Evolutionary conservation across 2,888 invertebrate genomes (phyloP).

Genomic region (Scrobipalpa atriplicella): DNA sequence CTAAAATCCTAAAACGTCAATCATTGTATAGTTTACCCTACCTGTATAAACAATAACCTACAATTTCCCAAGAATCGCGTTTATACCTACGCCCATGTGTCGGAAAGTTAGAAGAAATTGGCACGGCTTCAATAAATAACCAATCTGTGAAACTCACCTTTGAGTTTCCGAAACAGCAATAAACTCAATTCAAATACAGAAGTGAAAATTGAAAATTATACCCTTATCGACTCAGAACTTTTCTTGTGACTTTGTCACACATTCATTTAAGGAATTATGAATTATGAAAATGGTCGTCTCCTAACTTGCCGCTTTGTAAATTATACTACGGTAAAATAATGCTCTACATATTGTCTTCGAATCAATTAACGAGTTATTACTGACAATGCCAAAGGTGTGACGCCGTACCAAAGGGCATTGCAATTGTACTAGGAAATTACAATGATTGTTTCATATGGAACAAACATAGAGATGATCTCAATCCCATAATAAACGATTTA

Average conservation of each 20-base stretch:
- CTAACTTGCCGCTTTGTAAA: no score
- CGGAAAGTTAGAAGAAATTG: constrained; percentile 50
- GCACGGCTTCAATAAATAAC: constrained; percentile 53
- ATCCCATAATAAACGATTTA: background rate
- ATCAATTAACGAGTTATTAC: background rate
- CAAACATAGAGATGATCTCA: constrained; percentile 12
- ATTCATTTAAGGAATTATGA: no score
- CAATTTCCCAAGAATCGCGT: constrained; percentile 43
- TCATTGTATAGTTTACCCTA: constrained; percentile 26
- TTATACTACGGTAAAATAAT: no score
- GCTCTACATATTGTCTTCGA: no score
- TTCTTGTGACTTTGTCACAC: no score
- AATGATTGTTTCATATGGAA: background rate
- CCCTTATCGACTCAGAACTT: no score
- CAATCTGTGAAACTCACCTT: background rate
- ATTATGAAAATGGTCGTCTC: no score
- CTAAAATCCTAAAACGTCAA: no score
- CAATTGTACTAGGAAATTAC: background rate
- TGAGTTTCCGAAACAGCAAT: background rate
- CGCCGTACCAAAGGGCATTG: background rate
- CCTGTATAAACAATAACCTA: constrained; percentile 47
- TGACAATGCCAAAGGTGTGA: background rate
- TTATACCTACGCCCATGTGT: constrained; percentile 37
- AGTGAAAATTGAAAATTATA: no score
- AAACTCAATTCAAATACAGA: no score